phyloP scores from a whole-genome alignment of 2,113 vertebrate species.

The Hemichromis elongatus region DNA sequence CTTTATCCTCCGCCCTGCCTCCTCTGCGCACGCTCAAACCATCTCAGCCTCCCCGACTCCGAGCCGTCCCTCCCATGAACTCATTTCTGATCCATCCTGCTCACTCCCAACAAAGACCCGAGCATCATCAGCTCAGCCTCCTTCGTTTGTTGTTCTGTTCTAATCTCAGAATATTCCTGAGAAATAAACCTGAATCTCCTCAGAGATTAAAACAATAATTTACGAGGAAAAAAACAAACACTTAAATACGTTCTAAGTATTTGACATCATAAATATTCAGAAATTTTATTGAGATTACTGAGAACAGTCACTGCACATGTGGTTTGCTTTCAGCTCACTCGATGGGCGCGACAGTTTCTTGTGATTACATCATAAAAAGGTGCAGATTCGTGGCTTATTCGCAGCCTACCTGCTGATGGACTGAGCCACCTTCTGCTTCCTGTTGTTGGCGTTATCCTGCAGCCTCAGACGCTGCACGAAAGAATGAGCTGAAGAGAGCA shows the following conservation, averaged over 20 bases:
- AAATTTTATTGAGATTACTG: too few species aligned
- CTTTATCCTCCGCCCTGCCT: background rate
- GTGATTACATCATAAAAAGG: fast-evolving
- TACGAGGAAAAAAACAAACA: background rate
- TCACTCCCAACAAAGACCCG: background rate
- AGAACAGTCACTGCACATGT: background rate
- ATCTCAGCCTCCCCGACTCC: background rate
- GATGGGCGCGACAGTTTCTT: background rate
- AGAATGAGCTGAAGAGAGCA: slow-evolving; percentile 48
- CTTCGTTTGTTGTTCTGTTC: background rate
- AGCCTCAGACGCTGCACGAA: slow-evolving; percentile 69
- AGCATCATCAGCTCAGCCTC: background rate
- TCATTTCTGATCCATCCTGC: background rate
- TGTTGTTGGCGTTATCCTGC: slow-evolving; percentile 66
- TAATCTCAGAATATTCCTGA: background rate
- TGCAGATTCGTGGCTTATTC: fast-evolving
- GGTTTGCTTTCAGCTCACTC: background rate
- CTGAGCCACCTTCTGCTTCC: slow-evolving; percentile 74
- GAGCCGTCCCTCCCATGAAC: too few species aligned
- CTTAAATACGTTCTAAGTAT: background rate
- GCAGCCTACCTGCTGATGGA: slow-evolving; percentile 63
- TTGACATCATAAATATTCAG: background rate
- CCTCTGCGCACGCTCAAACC: background rate
- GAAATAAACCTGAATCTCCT: background rate
- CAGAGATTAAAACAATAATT: background rate